Percentiles rank a stretch among this genome's conserved stretches.
These are phyloP conservation scores for Poecilia picta DNA, from an alignment of 2,797 vertebrate species.

Conservation along the genomic window DNA sequence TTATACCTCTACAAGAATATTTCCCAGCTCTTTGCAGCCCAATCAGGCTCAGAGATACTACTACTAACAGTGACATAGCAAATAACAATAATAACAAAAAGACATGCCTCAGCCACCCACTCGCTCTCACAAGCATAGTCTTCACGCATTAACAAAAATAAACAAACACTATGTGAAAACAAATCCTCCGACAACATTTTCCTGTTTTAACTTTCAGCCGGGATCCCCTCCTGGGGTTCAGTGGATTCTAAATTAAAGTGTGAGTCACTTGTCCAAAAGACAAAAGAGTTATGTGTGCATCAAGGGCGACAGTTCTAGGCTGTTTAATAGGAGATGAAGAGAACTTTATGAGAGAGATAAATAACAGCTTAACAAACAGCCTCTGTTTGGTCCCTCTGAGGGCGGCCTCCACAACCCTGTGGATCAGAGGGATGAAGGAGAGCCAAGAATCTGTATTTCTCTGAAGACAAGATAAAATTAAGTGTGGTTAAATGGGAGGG, in stretches of 20 bases:
- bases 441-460: slow-evolving; percentile 63
- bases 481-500: slow-evolving; percentile 61
- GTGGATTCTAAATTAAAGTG: slow-evolving; percentile 72
- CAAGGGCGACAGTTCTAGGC: slow-evolving; percentile 77
- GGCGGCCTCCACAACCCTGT: slow-evolving; percentile 58
- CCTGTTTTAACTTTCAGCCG: slow-evolving; percentile 68
- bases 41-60: slow-evolving; percentile 37
- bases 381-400: slow-evolving; percentile 66
- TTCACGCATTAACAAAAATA: slow-evolving; percentile 21
- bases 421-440: slow-evolving; percentile 68
- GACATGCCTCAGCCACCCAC: slow-evolving; percentile 55
- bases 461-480: slow-evolving; percentile 72
- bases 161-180: slow-evolving; percentile 29
- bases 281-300: slow-evolving; percentile 74
- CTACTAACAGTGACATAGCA: slow-evolving; percentile 35
- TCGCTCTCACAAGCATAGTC: slow-evolving; percentile 27
- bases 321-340: slow-evolving; percentile 77
- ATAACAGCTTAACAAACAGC: slow-evolving; percentile 79
- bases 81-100: slow-evolving; percentile 43
- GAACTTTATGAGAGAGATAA: slow-evolving; percentile 80
- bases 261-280: slow-evolving; percentile 76
- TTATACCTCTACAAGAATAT: slow-evolving; percentile 25
- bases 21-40: slow-evolving; percentile 16
- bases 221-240: slow-evolving; percentile 65
- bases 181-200: slow-evolving; percentile 48